These are phyloP conservation scores for Acronicta psi DNA, from an alignment of 2,888 invertebrate species.

Conservation along the genomic window DNA sequence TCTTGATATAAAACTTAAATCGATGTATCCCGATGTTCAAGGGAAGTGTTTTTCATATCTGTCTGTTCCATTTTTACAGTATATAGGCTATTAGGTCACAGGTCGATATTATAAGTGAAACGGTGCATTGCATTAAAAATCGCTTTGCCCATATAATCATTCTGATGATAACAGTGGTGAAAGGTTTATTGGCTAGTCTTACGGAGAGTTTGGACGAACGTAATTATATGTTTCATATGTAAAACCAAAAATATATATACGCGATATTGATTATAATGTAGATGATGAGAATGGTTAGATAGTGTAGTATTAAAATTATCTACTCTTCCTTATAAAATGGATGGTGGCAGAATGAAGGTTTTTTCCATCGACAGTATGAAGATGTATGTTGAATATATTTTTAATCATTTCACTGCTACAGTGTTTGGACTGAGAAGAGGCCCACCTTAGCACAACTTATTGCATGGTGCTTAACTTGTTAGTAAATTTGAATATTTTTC, in stretches of 20 bases:
- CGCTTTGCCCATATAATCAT: slow-evolving; percentile 48
- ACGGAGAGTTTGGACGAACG: slow-evolving; percentile 50
- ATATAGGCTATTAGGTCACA: slow-evolving; percentile 49
- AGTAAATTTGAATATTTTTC: slow-evolving; percentile 61
- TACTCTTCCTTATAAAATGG: slow-evolving; percentile 52
- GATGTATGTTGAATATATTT: slow-evolving; percentile 35
- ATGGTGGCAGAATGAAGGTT: slow-evolving; percentile 55
- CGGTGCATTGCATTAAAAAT: slow-evolving; percentile 67
- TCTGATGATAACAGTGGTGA: slow-evolving; percentile 61
- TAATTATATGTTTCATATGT: slow-evolving; percentile 56
- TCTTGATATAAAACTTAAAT: slow-evolving; percentile 28
- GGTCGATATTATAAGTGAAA: slow-evolving; percentile 55
- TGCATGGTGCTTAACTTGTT: slow-evolving; percentile 80
- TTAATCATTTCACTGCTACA: slow-evolving; percentile 41
- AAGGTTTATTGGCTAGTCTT: slow-evolving; percentile 62
- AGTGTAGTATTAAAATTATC: slow-evolving; percentile 56
- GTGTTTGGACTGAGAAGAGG: slow-evolving; percentile 49
- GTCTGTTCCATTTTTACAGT: slow-evolving; percentile 45
- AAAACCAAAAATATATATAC: slow-evolving; percentile 73
- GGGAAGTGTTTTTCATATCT: slow-evolving; percentile 45
- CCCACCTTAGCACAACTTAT: slow-evolving; percentile 76
- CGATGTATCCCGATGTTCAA: slow-evolving; percentile 25
- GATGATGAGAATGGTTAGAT: slow-evolving; percentile 55
- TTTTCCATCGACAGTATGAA: slow-evolving; percentile 45
- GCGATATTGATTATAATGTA: slow-evolving; percentile 60